Evolutionary conservation across 2,797 vertebrate genomes (phyloP).

Genomic region (Hydrolagus colliei): DNA sequence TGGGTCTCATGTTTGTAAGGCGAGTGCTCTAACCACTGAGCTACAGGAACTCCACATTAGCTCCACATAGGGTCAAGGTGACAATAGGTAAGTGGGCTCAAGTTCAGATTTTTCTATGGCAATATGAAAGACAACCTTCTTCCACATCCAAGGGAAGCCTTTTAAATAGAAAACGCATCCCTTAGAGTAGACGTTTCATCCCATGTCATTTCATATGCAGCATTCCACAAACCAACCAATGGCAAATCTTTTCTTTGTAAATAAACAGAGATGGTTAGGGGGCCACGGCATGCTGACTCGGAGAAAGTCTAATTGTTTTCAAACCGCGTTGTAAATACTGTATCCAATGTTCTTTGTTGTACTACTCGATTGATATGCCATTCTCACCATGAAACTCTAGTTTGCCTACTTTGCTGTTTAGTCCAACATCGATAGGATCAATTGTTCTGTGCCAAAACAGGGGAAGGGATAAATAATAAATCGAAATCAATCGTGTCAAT

Average conservation of each 20-base stretch:
- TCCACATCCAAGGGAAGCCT: no score
- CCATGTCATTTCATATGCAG: no score
- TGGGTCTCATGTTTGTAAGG: no score
- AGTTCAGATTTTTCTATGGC: no score
- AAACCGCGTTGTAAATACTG: not conserved
- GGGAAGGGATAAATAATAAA: not conserved
- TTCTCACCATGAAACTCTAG: constrained; percentile 1
- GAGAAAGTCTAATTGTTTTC: not conserved
- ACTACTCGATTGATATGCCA: not conserved
- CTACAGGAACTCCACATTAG: no score
- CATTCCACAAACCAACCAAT: not conserved
- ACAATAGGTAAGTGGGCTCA: no score
- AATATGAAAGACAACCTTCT: no score
- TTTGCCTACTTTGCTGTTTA: constrained; percentile 21
- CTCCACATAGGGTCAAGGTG: no score
- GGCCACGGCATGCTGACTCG: not conserved
- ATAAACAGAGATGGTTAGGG: constrained; percentile 13
- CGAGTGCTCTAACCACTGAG: no score
- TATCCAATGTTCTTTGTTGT: not conserved
- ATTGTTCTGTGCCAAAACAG: not conserved
- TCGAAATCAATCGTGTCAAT: constrained; percentile 4
- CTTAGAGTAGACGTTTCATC: no score
- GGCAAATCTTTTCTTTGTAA: not conserved
- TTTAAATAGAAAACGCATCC: no score
- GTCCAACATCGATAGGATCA: constrained; percentile 21